Evolutionary conservation across 2,113 vertebrate species (phyloP).

Genomic region (Oryzias woworae): DNA sequence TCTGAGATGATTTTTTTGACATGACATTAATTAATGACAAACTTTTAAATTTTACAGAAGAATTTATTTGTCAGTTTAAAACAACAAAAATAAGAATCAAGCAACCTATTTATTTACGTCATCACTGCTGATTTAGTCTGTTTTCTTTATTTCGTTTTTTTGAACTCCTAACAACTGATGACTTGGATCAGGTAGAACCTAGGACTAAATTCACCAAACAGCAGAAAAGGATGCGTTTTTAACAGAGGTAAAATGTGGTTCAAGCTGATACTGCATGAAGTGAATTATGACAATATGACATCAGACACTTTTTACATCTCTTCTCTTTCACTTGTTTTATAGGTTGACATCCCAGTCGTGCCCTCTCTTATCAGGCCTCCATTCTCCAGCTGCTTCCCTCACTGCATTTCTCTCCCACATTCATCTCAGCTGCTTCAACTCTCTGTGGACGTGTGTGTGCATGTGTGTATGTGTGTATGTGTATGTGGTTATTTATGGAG

Average conservation of each 20-base stretch:
- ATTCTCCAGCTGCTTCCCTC: slow-evolving; percentile 34
- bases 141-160: too few species aligned
- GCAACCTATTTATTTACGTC: too few species aligned
- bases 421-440: slow-evolving; percentile 30
- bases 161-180: too few species aligned
- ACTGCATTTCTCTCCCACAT: slow-evolving; percentile 30
- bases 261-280: slow-evolving; percentile 4
- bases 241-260: slow-evolving; percentile 6
- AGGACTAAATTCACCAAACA: neutral
- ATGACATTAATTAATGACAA: too few species aligned
- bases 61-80: too few species aligned
- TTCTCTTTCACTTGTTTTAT: slow-evolving; percentile 26
- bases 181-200: too few species aligned
- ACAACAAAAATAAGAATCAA: too few species aligned
- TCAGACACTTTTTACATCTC: slow-evolving; percentile 51
- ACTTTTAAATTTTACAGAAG: too few species aligned
- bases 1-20: too few species aligned
- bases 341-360: slow-evolving; percentile 56
- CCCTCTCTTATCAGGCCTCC: slow-evolving; percentile 57
- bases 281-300: slow-evolving; percentile 58
- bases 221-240: neutral
- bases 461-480: neutral
- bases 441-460: slow-evolving; percentile 8
- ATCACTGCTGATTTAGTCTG: too few species aligned
- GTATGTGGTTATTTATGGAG: slow-evolving; percentile 50